Conservation (phyloP, 2,113 vertebrate species). For the Hymenochirus boettgeri region DNA sequence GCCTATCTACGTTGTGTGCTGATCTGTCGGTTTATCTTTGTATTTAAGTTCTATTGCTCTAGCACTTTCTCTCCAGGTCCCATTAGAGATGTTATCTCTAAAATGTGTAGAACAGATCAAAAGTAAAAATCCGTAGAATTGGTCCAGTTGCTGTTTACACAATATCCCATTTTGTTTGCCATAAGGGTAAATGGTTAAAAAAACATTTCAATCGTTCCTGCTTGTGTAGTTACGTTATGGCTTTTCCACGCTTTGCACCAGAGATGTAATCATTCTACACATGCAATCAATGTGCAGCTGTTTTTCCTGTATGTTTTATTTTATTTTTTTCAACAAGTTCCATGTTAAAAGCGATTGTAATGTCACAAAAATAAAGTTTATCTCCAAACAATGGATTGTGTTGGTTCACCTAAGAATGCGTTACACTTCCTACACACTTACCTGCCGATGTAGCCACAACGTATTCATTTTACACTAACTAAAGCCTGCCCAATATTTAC, state of each 20-base stretch:
- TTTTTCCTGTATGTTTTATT: slow-evolving; percentile 49
- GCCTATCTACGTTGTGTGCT: slow-evolving; percentile 52
- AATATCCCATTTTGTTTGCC: background rate
- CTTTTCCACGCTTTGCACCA: slow-evolving; percentile 61
- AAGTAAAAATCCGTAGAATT: too few relatives aligned
- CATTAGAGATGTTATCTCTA: too few relatives aligned
- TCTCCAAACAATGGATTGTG: too few relatives aligned
- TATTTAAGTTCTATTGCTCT: slow-evolving; percentile 65
- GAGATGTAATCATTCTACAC: slow-evolving; percentile 41
- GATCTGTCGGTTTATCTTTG: slow-evolving; percentile 45
- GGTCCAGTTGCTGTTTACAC: too few relatives aligned
- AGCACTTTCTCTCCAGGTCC: slow-evolving; percentile 68
- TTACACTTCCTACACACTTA: too few relatives aligned
- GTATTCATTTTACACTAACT: too few relatives aligned
- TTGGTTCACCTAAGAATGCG: too few relatives aligned
- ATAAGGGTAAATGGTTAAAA: too few relatives aligned
- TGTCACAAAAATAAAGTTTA: slow-evolving; percentile 66
- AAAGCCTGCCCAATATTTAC: too few relatives aligned
- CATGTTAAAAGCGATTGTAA: slow-evolving; percentile 51
- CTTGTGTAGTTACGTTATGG: slow-evolving; percentile 43
- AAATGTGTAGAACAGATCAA: too few relatives aligned
- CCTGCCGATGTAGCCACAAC: too few relatives aligned
- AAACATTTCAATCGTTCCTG: slow-evolving; percentile 29
- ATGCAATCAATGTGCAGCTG: slow-evolving; percentile 49
- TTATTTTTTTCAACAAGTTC: slow-evolving; percentile 51